A percentile compares a stretch with the other conserved stretches of the same genome.
Evolutionary conservation across 2,888 invertebrate species (phyloP).

Genomic region (Chydorus sphaericus): DNA sequence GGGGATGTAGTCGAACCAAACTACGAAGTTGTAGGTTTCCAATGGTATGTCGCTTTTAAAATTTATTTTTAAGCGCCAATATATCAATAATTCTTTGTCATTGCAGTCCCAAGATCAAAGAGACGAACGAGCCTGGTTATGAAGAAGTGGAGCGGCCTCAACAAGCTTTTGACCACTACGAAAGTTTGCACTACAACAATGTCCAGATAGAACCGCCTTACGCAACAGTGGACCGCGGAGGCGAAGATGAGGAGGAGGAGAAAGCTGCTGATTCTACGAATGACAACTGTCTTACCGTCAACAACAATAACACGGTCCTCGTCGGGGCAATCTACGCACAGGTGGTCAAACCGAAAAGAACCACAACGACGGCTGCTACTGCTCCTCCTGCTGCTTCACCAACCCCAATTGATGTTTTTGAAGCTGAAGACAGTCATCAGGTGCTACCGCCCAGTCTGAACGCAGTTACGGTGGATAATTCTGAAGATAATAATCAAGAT

Average conservation of each 20-base stretch:
- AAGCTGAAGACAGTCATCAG: background rate
- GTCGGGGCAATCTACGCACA: slow-evolving; percentile 9
- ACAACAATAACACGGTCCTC: background rate
- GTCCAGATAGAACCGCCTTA: background rate
- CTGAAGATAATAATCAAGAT: too few species aligned
- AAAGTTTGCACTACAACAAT: slow-evolving; percentile 50
- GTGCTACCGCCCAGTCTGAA: background rate
- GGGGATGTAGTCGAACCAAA: background rate
- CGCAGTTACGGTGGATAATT: too few species aligned
- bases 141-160: slow-evolving; percentile 7
- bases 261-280: background rate
- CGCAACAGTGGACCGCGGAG: background rate
- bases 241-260: background rate
- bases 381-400: background rate
- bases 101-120: background rate
- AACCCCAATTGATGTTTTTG: background rate
- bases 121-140: slow-evolving; percentile 12
- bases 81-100: background rate
- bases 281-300: background rate
- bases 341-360: slow-evolving; percentile 8
- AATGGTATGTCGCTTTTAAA: background rate
- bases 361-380: background rate
- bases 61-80: background rate
- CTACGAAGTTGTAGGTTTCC: slow-evolving; percentile 8
- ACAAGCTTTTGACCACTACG: slow-evolving; percentile 51